Conservation (phyloP, 1,140 invertebrate species). For the Drosophila bocki region DNA sequence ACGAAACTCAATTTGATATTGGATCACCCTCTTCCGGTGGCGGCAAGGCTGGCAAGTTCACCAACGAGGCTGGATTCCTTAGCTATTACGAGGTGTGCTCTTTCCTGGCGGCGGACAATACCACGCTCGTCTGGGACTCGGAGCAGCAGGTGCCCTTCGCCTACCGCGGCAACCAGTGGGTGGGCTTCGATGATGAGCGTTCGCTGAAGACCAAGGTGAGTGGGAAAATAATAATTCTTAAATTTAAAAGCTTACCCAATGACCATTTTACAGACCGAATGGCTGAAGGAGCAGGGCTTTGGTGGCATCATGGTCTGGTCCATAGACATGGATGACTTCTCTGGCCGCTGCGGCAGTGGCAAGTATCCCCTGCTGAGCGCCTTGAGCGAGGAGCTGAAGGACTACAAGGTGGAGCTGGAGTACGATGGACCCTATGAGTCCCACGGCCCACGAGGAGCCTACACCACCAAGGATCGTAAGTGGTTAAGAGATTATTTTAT, state of each 20-base stretch:
- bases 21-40: conserved; percentile 95
- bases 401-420: conserved; percentile 93
- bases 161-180: conserved; percentile 96
- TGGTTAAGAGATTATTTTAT: conserved; percentile 47
- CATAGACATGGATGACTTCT: conserved; percentile 97
- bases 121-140: conserved; percentile 97
- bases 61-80: conserved; percentile 95
- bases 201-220: conserved; percentile 96
- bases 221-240: not conserved
- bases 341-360: conserved; percentile 94
- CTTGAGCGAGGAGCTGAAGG: conserved; percentile 93
- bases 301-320: conserved; percentile 99
- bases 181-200: conserved; percentile 97
- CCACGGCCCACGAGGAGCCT: conserved; percentile 89
- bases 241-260: conserved; percentile 1
- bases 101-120: conserved; percentile 95
- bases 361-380: conserved; percentile 96
- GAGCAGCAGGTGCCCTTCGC: conserved; percentile 98
- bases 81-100: conserved; percentile 98
- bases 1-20: conserved; percentile 95
- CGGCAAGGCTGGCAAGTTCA: conserved; percentile 93
- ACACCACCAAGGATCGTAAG: conserved; percentile 95
- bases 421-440: conserved; percentile 95
- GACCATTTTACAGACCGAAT: conserved; percentile 90
- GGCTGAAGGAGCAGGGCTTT: conserved; percentile 96